Evolutionary conservation across 2,888 invertebrate genomes (phyloP), one percentile per base, ranked within the genome.

Genomic region (Malthinus seriepunctatus): DNA sequence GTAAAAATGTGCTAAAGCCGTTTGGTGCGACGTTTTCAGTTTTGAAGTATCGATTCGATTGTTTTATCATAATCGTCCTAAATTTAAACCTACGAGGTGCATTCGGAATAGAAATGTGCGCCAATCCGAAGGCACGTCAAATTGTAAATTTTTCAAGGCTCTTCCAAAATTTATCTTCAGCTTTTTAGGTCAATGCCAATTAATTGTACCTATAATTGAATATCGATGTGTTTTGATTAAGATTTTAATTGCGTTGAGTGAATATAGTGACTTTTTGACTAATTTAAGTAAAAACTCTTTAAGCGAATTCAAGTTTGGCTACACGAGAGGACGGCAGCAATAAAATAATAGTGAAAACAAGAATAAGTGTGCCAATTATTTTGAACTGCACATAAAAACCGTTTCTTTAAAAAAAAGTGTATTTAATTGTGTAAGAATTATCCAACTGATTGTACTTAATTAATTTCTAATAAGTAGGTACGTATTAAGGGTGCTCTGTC

Each of bases 291-390:
- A 15, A 6, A 15, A 23, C 23, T 42, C 12, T 14, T 42, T n/a
- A 15, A 42, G 39, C 23, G 14, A 23, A 42, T 12, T 15, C 6
- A 39, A 42, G 39, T 42, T 42, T 42, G 54, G 53, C 59, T 54
- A 46, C 48, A 45, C 23, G 59, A 49, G 59, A 59, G n/a, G n/a
- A n/a, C n/a, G n/a, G n/a, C n/a, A n/a, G 59, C 59, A 59, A 59
- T 59, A 59, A 59, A 59, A 46, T 8, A 42, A 9, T 54, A 53
- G 59, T 54, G 59, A 59, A 59, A 44, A 7, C 39, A n/a, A 47
- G 8, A 48, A 44, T 45, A 57, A 59, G 45, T 59, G 59, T 59
- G 59, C 59, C 59, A 59, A 59, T 53, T 5, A 42, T n/a, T 15
- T 23, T n/a, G 23, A 42, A 42, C 39, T 15, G 39, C 39, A 23